Evolutionary conservation across 2,797 vertebrate species (phyloP), one percentile per base, ranked within the genome.

Genomic region (Chaetodon trifasciatus): DNA sequence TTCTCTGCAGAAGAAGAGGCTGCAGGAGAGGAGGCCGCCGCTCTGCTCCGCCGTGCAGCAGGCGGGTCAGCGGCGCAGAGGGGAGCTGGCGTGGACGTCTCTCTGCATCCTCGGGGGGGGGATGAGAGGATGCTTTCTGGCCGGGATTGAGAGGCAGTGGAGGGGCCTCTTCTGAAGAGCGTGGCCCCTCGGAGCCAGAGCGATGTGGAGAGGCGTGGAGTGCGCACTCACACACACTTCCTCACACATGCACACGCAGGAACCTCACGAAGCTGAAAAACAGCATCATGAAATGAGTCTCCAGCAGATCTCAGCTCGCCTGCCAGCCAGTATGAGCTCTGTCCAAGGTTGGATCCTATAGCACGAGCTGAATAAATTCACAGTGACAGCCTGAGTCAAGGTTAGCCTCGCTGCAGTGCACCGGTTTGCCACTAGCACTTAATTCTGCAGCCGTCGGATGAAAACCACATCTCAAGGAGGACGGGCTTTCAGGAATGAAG

Each of bases 361-460:
- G 79, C 66, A 17, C 24, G 1, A 0, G 73, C 65, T 73, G 74
- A 78, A 79, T 82, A 70, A 72, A 87, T 87, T 35, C 66, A 78
- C 56, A 56, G 49, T 39, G 87, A 86, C 86, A 84, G 81, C 74
- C 28, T 0, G 4, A 82, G 84, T 87, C 86, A 86, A 86, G 88
- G 88, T 86, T 77, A 55, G 53, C 28, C 47, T 10, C 1, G 56
- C 77, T 53, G 70, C 81, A 69, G 44, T 6, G 60, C 55, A 15
- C 39, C 12, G 76, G 15, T 52, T 47, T 16, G 16, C 75, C 66
- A 21, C 64, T 15, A 61, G 84, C 80, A 63, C 78, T 49, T 76
- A 12, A 71, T 73, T 42, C 19, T 64, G 23, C 13, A 46, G 74
- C 69, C 42, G 72, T 47, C 46, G 4, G 23, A 46, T 35, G 32